Conservation (phyloP, 2,797 vertebrate species). For the Parotocinclus haroldoi region DNA sequence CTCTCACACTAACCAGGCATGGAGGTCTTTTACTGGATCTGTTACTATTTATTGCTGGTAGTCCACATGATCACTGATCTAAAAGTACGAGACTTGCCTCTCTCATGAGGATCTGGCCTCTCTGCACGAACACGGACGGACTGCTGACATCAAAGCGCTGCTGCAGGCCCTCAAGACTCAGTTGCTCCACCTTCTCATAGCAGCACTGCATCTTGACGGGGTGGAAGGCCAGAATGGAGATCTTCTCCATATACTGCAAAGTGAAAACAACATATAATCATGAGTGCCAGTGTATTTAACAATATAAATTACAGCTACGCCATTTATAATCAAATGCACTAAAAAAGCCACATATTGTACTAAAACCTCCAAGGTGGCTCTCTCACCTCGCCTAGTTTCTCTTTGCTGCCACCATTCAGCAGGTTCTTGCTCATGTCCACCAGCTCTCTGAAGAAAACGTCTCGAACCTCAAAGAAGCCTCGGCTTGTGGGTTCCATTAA, state of each 20-base stretch:
- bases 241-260: slow-evolving; percentile 83
- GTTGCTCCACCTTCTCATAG: slow-evolving; percentile 87
- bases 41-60: too few species aligned
- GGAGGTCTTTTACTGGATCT: too few species aligned
- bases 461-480: slow-evolving; percentile 86
- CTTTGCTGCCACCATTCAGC: slow-evolving; percentile 81
- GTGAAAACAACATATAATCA: background rate
- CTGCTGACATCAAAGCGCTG: slow-evolving; percentile 90
- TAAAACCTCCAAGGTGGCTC: too few species aligned
- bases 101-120: slow-evolving; percentile 94
- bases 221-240: slow-evolving; percentile 90
- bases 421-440: slow-evolving; percentile 91
- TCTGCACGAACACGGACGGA: slow-evolving; percentile 87
- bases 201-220: slow-evolving; percentile 94
- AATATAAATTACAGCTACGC: too few species aligned
- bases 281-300: too few species aligned
- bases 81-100: slow-evolving; percentile 69
- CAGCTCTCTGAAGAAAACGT: slow-evolving; percentile 89
- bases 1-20: too few species aligned
- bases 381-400: slow-evolving; percentile 86
- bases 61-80: too few species aligned
- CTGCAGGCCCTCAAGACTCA: slow-evolving; percentile 91
- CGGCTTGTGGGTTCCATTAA: slow-evolving; percentile 93
- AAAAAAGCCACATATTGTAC: too few species aligned
- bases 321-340: too few species aligned